Percentiles rank a stretch among this genome's conserved stretches.
phyloP scores from a whole-genome alignment of 2,797 vertebrate genomes.

The Ctenosaura bakeri region DNA sequence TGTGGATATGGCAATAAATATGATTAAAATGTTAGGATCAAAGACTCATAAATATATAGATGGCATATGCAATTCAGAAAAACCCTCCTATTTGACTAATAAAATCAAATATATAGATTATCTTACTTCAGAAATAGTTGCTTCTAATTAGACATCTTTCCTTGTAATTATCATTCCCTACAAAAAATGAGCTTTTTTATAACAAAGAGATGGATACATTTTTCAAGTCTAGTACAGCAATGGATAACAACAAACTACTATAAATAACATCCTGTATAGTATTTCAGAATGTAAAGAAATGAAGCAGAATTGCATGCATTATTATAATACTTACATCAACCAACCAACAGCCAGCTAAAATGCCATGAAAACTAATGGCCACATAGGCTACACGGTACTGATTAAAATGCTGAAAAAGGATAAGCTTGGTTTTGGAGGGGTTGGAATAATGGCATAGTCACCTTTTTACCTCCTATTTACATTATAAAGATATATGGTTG shows the following conservation, averaged over 20 bases:
- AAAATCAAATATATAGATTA: conserved; percentile 27
- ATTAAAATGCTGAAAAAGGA: neutral
- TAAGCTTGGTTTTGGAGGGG: neutral
- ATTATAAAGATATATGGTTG: neutral
- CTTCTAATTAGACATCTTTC: conserved; percentile 54
- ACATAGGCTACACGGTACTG: neutral
- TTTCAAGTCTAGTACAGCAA: conserved; percentile 66
- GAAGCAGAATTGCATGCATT: conserved; percentile 66
- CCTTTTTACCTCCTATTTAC: neutral
- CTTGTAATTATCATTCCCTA: conserved; percentile 67
- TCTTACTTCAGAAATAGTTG: conserved; percentile 58
- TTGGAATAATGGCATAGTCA: neutral
- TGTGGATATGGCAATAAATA: conserved; percentile 68
- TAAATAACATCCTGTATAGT: conserved; percentile 65
- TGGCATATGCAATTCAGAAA: conserved; percentile 67
- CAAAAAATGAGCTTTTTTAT: conserved; percentile 65
- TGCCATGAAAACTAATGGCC: conserved; percentile 47
- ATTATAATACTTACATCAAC: neutral
- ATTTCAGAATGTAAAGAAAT: conserved; percentile 63
- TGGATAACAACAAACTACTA: conserved; percentile 63
- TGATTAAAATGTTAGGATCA: conserved; percentile 70
- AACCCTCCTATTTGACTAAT: conserved; percentile 64
- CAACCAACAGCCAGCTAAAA: neutral
- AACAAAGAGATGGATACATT: conserved; percentile 67
- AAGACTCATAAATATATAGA: conserved; percentile 67